Conservation (phyloP, 2,888 invertebrate species). For the Epinotia nisella region DNA sequence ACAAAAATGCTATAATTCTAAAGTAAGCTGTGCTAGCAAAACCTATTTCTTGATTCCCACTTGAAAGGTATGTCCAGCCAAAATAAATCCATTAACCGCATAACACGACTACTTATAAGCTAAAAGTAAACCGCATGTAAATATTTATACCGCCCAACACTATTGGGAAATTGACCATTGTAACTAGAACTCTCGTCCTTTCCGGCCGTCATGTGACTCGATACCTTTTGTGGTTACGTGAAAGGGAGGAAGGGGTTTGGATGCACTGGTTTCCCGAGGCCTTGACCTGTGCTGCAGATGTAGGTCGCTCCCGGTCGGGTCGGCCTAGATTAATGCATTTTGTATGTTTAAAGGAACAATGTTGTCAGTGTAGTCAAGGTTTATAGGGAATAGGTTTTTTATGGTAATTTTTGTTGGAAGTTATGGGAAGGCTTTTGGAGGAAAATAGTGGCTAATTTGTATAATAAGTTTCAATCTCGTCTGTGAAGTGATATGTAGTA, state of each 20-base stretch:
- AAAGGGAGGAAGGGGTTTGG: constrained; percentile 18
- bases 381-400: constrained; percentile 16
- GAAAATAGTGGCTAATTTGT: constrained; percentile 15
- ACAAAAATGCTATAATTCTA: not conserved
- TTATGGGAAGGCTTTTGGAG: constrained; percentile 9
- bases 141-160: constrained; percentile 27
- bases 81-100: constrained; percentile 11
- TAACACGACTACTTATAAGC: constrained; percentile 18
- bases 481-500: too few relatives aligned
- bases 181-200: constrained; percentile 24
- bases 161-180: constrained; percentile 19
- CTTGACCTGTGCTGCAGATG: constrained; percentile 37
- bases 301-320: constrained; percentile 27
- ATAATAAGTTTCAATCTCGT: not conserved
- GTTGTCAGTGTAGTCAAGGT: constrained; percentile 11
- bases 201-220: not conserved
- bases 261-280: constrained; percentile 33
- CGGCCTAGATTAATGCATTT: constrained; percentile 38
- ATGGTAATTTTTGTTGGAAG: constrained; percentile 8
- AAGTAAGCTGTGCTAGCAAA: not conserved
- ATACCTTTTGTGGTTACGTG: constrained; percentile 7
- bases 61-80: constrained; percentile 5
- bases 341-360: constrained; percentile 31
- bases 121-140: constrained; percentile 30
- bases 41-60: constrained; percentile 1